These are phyloP conservation scores for Amphipoea lucens DNA, from an alignment of 2,888 invertebrate genomes.

Conservation along the genomic window DNA sequence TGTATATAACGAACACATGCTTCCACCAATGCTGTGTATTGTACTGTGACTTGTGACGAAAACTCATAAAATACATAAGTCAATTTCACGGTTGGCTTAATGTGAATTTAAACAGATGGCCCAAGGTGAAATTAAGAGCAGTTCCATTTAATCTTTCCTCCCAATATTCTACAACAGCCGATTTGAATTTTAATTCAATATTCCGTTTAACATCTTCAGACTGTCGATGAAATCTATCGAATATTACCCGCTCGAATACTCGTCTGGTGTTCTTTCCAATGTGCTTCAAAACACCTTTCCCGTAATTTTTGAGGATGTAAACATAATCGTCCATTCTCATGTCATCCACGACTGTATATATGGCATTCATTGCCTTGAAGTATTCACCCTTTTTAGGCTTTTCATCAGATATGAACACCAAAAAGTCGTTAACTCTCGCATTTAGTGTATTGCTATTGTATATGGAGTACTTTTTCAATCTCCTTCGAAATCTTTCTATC, in stretches of 20 bases:
- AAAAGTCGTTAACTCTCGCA: conserved; percentile 69
- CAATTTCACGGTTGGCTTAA: conserved; percentile 66
- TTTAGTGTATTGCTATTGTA: conserved; percentile 69
- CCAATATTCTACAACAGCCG: conserved; percentile 75
- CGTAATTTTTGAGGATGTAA: conserved; percentile 75
- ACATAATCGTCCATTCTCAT: conserved; percentile 79
- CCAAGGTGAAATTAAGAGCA: conserved; percentile 51
- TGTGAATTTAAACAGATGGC: conserved; percentile 50
- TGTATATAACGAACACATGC: conserved; percentile 36
- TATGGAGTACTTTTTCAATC: conserved; percentile 68
- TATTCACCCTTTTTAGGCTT: conserved; percentile 72
- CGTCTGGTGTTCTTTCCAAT: conserved; percentile 73
- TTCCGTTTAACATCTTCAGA: conserved; percentile 59
- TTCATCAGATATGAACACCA: conserved; percentile 67
- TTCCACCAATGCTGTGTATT: conserved; percentile 3
- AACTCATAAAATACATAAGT: conserved; percentile 37
- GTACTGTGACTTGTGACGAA: not conserved
- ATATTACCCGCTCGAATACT: conserved; percentile 73
- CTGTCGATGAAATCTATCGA: conserved; percentile 70
- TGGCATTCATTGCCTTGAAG: conserved; percentile 74
- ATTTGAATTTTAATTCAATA: conserved; percentile 75
- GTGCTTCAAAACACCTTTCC: conserved; percentile 61
- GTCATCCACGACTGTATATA: conserved; percentile 71
- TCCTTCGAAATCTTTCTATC: conserved; percentile 71
- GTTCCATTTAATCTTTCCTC: conserved; percentile 60